Conservation (phyloP, 2,888 invertebrate species). For the Idaea biselata region DNA sequence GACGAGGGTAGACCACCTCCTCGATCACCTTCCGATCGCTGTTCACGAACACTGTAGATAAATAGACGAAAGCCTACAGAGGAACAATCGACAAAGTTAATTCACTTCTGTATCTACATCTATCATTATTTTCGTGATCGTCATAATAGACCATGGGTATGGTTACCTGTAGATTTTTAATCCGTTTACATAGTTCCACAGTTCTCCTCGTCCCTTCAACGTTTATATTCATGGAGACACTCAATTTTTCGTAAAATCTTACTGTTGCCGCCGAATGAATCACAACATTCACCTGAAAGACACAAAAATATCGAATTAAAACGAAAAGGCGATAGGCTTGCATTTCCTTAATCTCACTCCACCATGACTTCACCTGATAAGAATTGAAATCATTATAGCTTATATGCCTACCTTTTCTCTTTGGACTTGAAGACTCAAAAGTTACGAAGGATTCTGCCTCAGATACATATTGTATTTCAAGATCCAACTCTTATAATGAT, state of each 20-base stretch:
- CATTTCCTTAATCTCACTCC: too few relatives aligned
- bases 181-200: neutral
- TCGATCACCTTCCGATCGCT: constrained; percentile 29
- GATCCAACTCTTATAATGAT: too few relatives aligned
- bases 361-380: too few relatives aligned
- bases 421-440: too few relatives aligned
- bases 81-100: neutral
- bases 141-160: too few relatives aligned
- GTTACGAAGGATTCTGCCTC: too few relatives aligned
- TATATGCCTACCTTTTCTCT: too few relatives aligned
- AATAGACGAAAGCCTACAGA: constrained; percentile 37
- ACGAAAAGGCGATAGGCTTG: too few relatives aligned
- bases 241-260: neutral
- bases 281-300: neutral
- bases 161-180: neutral
- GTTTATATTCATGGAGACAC: neutral
- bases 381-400: too few relatives aligned
- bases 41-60: constrained; percentile 42
- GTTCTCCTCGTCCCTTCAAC: neutral
- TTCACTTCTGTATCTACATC: neutral
- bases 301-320: too few relatives aligned
- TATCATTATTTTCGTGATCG: too few relatives aligned
- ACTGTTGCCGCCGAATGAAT: neutral
- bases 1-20: constrained; percentile 37
- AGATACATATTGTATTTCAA: too few relatives aligned